A percentile compares a stretch with the other conserved stretches of the same genome.
phyloP scores from a whole-genome alignment of 2,797 vertebrate species.

The Ptychobarbus kaznakovi region DNA sequence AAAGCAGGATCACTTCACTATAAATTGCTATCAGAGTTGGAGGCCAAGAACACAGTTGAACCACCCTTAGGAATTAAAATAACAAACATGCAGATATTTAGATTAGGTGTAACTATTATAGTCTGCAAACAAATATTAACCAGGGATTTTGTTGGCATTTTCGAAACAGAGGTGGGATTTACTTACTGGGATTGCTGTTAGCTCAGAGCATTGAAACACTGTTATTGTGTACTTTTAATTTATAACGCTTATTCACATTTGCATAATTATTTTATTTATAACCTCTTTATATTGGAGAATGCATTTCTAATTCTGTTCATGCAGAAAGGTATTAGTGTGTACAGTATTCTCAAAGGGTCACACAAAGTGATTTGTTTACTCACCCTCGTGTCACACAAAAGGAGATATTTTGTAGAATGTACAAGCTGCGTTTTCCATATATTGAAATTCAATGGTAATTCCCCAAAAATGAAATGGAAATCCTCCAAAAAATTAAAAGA shows the following conservation, averaged over 20 bases:
- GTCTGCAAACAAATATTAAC: constrained; percentile 40
- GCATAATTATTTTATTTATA: constrained; percentile 21
- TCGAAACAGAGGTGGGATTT: constrained; percentile 8
- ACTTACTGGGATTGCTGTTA: constrained; percentile 28
- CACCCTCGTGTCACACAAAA: not conserved
- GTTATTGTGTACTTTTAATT: constrained; percentile 31
- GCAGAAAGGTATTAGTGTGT: constrained; percentile 1
- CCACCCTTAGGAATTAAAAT: constrained; percentile 31
- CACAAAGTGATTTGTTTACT: not conserved
- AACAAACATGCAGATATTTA: constrained; percentile 53
- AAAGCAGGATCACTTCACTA: constrained; percentile 37
- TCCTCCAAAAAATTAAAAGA: not conserved
- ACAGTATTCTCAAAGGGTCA: not conserved
- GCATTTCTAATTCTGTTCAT: constrained; percentile 3
- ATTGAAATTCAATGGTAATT: not conserved
- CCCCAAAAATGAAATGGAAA: not conserved
- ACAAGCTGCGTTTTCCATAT: not conserved
- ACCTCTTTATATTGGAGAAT: not conserved
- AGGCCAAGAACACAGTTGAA: constrained; percentile 16
- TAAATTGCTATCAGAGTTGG: constrained; percentile 27
- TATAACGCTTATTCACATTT: constrained; percentile 12
- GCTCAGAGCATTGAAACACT: constrained; percentile 1
- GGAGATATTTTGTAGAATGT: not conserved
- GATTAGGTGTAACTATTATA: constrained; percentile 37
- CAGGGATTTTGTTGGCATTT: constrained; percentile 43